Evolutionary conservation across 2,888 invertebrate species (phyloP), one percentile per base, ranked within the genome.

Genomic region (Meganola albula): DNA sequence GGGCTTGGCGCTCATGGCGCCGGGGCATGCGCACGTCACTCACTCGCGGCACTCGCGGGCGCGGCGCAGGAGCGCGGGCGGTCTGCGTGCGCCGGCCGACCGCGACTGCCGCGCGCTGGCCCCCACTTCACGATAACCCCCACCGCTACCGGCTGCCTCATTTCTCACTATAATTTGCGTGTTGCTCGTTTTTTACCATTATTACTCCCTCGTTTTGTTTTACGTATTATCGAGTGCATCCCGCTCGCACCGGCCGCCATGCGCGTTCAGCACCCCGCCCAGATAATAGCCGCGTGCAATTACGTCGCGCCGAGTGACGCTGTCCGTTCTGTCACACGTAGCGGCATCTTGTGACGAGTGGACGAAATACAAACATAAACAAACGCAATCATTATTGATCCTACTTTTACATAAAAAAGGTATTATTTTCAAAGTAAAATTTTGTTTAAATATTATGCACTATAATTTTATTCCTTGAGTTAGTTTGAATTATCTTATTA

Each of bases 151-250:
- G 83, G 78, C 80, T 83, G 80, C 79, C 83, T 80, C 82, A 82
- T 84, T 85, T 85, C 85, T 83, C 86, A 85, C 84, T 84, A 83
- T 85, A 85, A 85, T 85, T 85, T 85, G 84, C 85, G 85, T 85
- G 83, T 58, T 79, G 79, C 74, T 84, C 80, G 83, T 85, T 85
- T 85, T 85, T 85, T 83, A 84, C 80, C 80, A 83, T 86, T 83
- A 85, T 84, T 84, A 84, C 84, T 82, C 79, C 84, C 86, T 80
- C 83, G 85, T 84, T 84, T 84, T 84, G 84, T 84, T 85, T 83
- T 82, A 84, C 83, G 84, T 82, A 80, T 84, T 84, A 84, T 83
- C 84, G 84, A 84, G 82, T 84, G 84, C 85, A 85, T 84, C 85
- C 85, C 84, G 85, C 84, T 85, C 84, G 76, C 86, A 84, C 84